Evolutionary conservation across 2,888 invertebrate species (phyloP).

Genomic region (Nemurella pictetii): DNA sequence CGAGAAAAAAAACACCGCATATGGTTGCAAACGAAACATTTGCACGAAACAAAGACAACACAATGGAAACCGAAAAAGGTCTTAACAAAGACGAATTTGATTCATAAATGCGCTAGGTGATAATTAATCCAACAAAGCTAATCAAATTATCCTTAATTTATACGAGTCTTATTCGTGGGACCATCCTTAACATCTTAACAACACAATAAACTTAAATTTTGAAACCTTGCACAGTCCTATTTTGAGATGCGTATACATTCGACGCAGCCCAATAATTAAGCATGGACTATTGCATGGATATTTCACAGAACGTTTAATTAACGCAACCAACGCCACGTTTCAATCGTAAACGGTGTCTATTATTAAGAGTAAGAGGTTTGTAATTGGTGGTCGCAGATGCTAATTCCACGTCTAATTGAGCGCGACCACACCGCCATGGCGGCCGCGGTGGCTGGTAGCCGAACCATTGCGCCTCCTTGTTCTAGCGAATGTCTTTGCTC

Average conservation of each 20-base stretch:
- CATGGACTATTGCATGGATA: not conserved
- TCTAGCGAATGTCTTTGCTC: too few species aligned
- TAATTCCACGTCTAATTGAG: too few species aligned
- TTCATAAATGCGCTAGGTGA: not conserved
- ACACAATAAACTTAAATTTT: not conserved
- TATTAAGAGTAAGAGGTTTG: not conserved
- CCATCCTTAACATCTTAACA: not conserved
- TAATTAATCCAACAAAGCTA: not conserved
- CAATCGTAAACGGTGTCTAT: not conserved
- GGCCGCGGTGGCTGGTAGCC: not conserved
- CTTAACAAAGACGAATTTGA: not conserved
- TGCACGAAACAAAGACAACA: not conserved
- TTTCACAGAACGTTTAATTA: not conserved
- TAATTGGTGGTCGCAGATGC: not conserved
- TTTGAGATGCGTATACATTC: not conserved
- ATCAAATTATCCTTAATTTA: not conserved
- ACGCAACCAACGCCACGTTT: not conserved
- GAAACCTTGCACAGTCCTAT: not conserved
- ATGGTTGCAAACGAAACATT: not conserved
- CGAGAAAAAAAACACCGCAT: not conserved
- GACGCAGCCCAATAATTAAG: not conserved
- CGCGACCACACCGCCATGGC: not conserved
- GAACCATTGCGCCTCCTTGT: not conserved
- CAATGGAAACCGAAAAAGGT: not conserved
- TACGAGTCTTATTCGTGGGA: not conserved